Evolutionary conservation across 2,888 invertebrate species (phyloP).

Genomic region (Tetragonisca angustula): DNA sequence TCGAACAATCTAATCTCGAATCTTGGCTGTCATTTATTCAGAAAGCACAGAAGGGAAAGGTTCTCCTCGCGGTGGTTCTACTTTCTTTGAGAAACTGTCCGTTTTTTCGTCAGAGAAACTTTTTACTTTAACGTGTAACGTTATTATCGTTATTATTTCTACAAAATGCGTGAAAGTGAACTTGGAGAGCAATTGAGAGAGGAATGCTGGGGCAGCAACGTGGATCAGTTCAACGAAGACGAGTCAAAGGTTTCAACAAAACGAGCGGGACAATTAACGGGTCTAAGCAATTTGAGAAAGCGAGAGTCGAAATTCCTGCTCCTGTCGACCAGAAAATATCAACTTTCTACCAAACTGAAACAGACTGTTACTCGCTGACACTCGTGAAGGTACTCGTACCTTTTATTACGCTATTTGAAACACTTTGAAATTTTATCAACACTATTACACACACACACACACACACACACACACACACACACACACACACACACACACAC

Average conservation of each 20-base stretch:
- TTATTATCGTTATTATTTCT: not conserved
- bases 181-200: slow-evolving; percentile 6
- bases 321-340: too few species aligned
- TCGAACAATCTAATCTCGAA: slow-evolving; percentile 17
- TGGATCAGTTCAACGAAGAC: not conserved
- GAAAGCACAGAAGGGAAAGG: not conserved
- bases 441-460: too few species aligned
- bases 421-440: too few species aligned
- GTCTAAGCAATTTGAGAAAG: not conserved
- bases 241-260: slow-evolving; percentile 3
- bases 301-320: not conserved
- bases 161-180: not conserved
- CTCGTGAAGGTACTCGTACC: too few species aligned
- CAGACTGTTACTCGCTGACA: too few species aligned
- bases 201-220: not conserved
- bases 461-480: too few species aligned
- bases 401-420: too few species aligned
- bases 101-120: not conserved
- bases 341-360: too few species aligned
- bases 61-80: not conserved
- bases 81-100: not conserved
- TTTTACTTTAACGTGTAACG: not conserved
- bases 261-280: slow-evolving; percentile 18
- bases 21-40: slow-evolving; percentile 22
- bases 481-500: too few species aligned